Conservation (phyloP, 2,113 vertebrate genomes). For the Cyprinodon brontotheroides region DNA sequence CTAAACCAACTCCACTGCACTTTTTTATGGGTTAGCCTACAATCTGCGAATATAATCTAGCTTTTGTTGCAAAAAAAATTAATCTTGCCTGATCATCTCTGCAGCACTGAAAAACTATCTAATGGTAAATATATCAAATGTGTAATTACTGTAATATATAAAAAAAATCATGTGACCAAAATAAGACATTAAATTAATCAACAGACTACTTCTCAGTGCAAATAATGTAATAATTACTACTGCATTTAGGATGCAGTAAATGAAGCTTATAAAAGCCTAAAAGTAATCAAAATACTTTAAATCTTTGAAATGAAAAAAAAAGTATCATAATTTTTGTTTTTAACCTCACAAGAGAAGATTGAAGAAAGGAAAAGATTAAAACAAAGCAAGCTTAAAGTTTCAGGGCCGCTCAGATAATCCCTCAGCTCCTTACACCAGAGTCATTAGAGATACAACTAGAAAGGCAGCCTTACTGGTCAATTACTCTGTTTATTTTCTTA, state of each 20-base stretch:
- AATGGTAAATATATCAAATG: not conserved
- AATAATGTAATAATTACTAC: not conserved
- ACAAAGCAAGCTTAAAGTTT: too few relatives aligned
- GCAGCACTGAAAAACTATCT: not conserved
- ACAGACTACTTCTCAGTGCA: not conserved
- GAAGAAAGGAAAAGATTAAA: too few relatives aligned
- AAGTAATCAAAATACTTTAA: not conserved
- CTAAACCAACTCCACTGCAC: conserved; percentile 11
- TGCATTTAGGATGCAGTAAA: not conserved
- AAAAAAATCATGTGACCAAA: not conserved
- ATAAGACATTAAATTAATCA: not conserved
- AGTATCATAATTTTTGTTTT: too few relatives aligned
- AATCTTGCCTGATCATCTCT: not conserved
- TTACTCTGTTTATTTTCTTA: too few relatives aligned
- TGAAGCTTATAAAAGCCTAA: not conserved
- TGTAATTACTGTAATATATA: not conserved
- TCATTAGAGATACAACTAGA: too few relatives aligned
- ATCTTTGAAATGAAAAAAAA: not conserved
- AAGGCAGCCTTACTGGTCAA: too few relatives aligned
- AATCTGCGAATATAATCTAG: conserved; percentile 13
- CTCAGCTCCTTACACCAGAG: too few relatives aligned
- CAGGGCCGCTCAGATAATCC: too few relatives aligned
- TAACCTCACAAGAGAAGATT: too few relatives aligned
- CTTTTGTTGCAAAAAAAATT: not conserved
- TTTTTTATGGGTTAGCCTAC: conserved; percentile 32